Percentiles rank a stretch among this genome's conserved stretches.
Conservation (phyloP, 2,797 vertebrate species). For the Propithecus perrieri region DNA sequence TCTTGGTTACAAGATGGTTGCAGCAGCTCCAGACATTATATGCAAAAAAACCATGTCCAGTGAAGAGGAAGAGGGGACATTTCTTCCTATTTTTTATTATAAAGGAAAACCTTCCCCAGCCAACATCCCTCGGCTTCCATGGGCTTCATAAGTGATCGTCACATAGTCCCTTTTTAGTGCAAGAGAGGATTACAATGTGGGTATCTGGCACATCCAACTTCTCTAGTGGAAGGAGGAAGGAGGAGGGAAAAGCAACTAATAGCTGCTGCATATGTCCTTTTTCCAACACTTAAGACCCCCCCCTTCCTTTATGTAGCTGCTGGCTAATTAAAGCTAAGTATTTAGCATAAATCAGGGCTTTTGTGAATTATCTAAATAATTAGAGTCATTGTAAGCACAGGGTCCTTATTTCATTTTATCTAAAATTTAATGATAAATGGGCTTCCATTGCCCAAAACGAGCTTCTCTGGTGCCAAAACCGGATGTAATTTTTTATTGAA, state of each 20-base stretch:
- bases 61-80: not conserved
- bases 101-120: not conserved
- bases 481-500: slow-evolving; percentile 77
- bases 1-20: slow-evolving; percentile 44
- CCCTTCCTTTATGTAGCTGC: slow-evolving; percentile 65
- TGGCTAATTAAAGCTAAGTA: slow-evolving; percentile 75
- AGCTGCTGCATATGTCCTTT: slow-evolving; percentile 66
- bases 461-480: slow-evolving; percentile 71
- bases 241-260: slow-evolving; percentile 55
- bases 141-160: not conserved
- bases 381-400: slow-evolving; percentile 64
- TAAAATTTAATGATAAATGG: slow-evolving; percentile 80
- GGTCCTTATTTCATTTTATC: slow-evolving; percentile 72
- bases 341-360: slow-evolving; percentile 79
- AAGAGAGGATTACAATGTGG: slow-evolving; percentile 41
- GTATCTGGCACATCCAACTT: slow-evolving; percentile 40
- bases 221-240: slow-evolving; percentile 14
- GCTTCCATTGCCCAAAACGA: slow-evolving; percentile 67
- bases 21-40: not conserved
- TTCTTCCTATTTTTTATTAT: slow-evolving; percentile 14
- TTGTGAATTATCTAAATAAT: slow-evolving; percentile 78
- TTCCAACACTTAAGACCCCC: slow-evolving; percentile 54
- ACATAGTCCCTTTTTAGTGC: slow-evolving; percentile 20
- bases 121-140: slow-evolving; percentile 25
- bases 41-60: not conserved